Evolutionary conservation across 2,797 vertebrate species (phyloP).

Genomic region (Neosilurus mollespiculum): DNA sequence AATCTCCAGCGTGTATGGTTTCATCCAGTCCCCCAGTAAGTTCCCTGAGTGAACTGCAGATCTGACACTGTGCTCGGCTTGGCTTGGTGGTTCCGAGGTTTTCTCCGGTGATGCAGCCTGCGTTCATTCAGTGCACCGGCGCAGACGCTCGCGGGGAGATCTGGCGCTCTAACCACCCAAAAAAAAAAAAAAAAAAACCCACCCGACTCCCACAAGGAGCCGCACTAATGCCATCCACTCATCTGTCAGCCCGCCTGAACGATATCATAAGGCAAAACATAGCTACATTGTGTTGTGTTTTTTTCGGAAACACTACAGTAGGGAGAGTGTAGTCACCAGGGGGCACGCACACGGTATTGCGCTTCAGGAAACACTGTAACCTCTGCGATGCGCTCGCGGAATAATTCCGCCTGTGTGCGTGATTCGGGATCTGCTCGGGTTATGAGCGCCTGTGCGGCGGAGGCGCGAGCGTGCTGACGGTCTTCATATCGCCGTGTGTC

Average conservation of each 20-base stretch:
- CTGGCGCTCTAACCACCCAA: not conserved
- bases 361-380: slow-evolving; percentile 71
- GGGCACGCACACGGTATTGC: slow-evolving; percentile 78
- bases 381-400: slow-evolving; percentile 54
- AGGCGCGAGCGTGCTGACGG: slow-evolving; percentile 66
- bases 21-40: not conserved
- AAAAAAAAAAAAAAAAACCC: too few species aligned
- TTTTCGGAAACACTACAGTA: slow-evolving; percentile 67
- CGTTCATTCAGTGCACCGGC: slow-evolving; percentile 2
- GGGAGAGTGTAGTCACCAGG: slow-evolving; percentile 79
- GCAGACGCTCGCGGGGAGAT: slow-evolving; percentile 45
- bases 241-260: slow-evolving; percentile 69
- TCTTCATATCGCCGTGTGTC: slow-evolving; percentile 69
- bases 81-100: not conserved
- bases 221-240: slow-evolving; percentile 60
- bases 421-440: slow-evolving; percentile 41
- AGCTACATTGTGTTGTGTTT: slow-evolving; percentile 63
- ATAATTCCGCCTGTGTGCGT: slow-evolving; percentile 40
- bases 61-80: not conserved
- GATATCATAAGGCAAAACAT: slow-evolving; percentile 63
- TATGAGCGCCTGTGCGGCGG: slow-evolving; percentile 63
- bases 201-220: slow-evolving; percentile 11
- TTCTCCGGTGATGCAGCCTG: slow-evolving; percentile 4
- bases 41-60: not conserved
- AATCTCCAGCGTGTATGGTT: not conserved